These are phyloP conservation scores for Drosophila cardini DNA, from an alignment of 1,140 invertebrate species.

Conservation along the genomic window DNA sequence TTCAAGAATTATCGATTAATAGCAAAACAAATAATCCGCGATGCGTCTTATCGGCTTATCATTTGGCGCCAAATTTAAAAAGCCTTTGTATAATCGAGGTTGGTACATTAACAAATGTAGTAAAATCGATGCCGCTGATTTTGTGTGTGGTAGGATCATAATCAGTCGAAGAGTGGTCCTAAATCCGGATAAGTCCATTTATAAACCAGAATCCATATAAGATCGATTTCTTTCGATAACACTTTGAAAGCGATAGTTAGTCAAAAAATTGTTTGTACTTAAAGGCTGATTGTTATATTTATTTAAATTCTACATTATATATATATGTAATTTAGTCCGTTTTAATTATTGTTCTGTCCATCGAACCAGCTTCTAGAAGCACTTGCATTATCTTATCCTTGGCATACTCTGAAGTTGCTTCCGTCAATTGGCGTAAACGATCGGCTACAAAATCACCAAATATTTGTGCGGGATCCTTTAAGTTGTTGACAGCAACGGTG, in stretches of 20 bases:
- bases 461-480: constrained; percentile 62
- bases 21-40: background rate
- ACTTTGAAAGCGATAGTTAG: constrained; percentile 8
- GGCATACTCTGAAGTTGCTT: constrained; percentile 54
- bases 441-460: constrained; percentile 74
- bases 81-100: no score
- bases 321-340: constrained; percentile 3
- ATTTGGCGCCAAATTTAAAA: background rate
- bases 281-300: constrained; percentile 48
- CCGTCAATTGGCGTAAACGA: constrained; percentile 53
- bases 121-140: no score
- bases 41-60: constrained; percentile 17
- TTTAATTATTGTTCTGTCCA: constrained; percentile 50
- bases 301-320: constrained; percentile 32
- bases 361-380: constrained; percentile 54
- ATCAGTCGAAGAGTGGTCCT: background rate
- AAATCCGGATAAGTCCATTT: background rate
- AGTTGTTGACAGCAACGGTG: constrained; percentile 42
- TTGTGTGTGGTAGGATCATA: no score
- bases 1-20: constrained; percentile 25
- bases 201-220: background rate
- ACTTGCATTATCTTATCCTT: constrained; percentile 72
- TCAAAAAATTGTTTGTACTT: constrained; percentile 39
- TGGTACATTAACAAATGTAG: no score
- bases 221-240: background rate